These are phyloP conservation scores for Gastrophryne carolinensis DNA, from an alignment of 2,797 vertebrate species.

Conservation along the genomic window DNA sequence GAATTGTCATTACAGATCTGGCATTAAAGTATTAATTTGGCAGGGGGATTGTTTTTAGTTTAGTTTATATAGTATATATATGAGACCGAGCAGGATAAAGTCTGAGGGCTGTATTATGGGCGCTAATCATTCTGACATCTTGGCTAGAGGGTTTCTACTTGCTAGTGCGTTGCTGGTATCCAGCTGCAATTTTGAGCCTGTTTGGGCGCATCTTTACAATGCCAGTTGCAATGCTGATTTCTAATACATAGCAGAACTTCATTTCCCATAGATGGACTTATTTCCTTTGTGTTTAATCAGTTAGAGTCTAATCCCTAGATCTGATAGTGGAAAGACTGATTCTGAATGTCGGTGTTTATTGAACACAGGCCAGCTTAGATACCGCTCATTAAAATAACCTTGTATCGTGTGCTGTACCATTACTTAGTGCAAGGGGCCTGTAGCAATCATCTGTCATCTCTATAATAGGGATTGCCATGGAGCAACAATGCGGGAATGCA, in stretches of 20 bases:
- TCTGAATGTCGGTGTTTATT: background rate
- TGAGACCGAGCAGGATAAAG: no score
- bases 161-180: background rate
- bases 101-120: no score
- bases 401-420: background rate
- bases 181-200: background rate
- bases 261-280: background rate
- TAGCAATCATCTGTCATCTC: background rate
- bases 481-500: background rate
- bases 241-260: background rate
- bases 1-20: no score
- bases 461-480: background rate
- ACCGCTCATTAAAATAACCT: background rate
- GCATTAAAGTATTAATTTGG: no score
- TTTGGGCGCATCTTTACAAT: background rate
- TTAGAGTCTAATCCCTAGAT: background rate
- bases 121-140: no score
- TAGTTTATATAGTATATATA: no score
- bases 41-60: no score
- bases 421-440: background rate
- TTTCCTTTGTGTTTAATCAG: background rate
- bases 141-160: no score
- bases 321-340: background rate
- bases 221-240: background rate
- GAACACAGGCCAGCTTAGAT: background rate